Percentiles rank a stretch among this genome's conserved stretches.
Evolutionary conservation across 2,888 invertebrate genomes (phyloP).

Genomic region (Tipula helvola): DNA sequence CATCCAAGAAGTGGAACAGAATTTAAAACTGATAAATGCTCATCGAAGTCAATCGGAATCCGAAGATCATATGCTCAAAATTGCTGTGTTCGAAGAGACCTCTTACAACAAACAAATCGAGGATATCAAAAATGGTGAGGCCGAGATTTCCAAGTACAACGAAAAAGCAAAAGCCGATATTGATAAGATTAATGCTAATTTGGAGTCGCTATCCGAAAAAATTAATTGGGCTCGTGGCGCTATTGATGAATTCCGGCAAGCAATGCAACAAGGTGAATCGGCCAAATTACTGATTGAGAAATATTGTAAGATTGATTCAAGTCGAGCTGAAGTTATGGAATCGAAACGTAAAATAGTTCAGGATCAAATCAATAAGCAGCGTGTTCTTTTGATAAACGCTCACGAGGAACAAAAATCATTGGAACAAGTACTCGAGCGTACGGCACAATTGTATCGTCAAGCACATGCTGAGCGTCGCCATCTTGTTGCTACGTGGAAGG

Average conservation of each 20-base stretch:
- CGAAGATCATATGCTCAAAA: constrained; percentile 42
- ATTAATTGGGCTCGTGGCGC: constrained; percentile 50
- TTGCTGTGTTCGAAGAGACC: constrained; percentile 33
- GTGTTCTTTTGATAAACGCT: constrained; percentile 33
- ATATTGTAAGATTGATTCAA: constrained; percentile 57
- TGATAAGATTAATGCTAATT: constrained; percentile 41
- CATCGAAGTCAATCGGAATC: constrained; percentile 56
- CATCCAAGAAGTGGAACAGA: constrained; percentile 41
- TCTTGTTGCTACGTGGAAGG: constrained; percentile 60
- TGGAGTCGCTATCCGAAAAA: constrained; percentile 49
- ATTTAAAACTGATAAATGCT: constrained; percentile 50
- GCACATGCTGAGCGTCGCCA: constrained; percentile 53
- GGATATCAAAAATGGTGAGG: constrained; percentile 24
- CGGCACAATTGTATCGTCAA: constrained; percentile 38
- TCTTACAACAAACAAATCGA: constrained; percentile 26
- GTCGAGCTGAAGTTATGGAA: constrained; percentile 49
- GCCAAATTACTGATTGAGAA: constrained; percentile 58
- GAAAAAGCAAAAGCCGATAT: constrained; percentile 38
- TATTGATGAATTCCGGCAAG: constrained; percentile 57
- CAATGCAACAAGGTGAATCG: constrained; percentile 51
- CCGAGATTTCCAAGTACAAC: constrained; percentile 22
- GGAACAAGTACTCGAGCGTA: constrained; percentile 42
- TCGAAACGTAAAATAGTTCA: constrained; percentile 40
- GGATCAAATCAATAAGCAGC: constrained; percentile 38
- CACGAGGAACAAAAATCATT: constrained; percentile 41